phyloP scores from a whole-genome alignment of 2,888 invertebrate genomes.

The Odontocerum albicorne region DNA sequence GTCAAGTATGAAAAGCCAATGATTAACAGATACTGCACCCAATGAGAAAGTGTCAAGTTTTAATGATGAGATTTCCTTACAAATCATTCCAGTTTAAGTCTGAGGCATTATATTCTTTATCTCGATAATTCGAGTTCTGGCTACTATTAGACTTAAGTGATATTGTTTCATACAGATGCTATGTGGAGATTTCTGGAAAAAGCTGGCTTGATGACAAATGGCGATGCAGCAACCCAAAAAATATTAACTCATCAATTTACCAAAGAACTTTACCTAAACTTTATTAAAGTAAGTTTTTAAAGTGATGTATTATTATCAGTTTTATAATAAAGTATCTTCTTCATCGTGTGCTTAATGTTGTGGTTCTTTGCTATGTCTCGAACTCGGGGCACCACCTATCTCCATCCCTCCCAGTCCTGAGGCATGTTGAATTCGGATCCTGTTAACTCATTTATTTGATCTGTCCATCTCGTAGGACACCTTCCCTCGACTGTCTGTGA shows the following conservation, averaged over 20 bases:
- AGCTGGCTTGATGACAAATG: constrained; percentile 49
- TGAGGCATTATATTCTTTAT: constrained; percentile 21
- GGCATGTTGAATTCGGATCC: no score
- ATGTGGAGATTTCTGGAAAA: constrained; percentile 53
- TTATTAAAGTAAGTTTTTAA: constrained; percentile 44
- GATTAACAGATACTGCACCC: constrained; percentile 33
- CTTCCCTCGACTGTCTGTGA: no score
- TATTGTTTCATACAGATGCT: constrained; percentile 44
- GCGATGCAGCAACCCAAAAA: constrained; percentile 45
- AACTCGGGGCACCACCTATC: no score
- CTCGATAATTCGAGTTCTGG: neutral
- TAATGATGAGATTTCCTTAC: constrained; percentile 29
- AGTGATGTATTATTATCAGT: no score
- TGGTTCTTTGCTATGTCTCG: no score
- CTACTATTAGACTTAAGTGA: neutral
- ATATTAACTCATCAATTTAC: constrained; percentile 46
- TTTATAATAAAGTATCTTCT: no score
- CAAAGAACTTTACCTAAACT: constrained; percentile 48
- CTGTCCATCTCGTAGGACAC: no score
- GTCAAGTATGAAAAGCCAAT: constrained; percentile 8
- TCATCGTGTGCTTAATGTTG: no score
- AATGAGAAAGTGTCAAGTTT: constrained; percentile 20
- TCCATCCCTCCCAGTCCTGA: no score
- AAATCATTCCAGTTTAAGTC: constrained; percentile 36
- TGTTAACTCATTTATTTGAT: no score